Evolutionary conservation across 2,113 vertebrate species (phyloP).

Genomic region (Embiotoca jacksoni): DNA sequence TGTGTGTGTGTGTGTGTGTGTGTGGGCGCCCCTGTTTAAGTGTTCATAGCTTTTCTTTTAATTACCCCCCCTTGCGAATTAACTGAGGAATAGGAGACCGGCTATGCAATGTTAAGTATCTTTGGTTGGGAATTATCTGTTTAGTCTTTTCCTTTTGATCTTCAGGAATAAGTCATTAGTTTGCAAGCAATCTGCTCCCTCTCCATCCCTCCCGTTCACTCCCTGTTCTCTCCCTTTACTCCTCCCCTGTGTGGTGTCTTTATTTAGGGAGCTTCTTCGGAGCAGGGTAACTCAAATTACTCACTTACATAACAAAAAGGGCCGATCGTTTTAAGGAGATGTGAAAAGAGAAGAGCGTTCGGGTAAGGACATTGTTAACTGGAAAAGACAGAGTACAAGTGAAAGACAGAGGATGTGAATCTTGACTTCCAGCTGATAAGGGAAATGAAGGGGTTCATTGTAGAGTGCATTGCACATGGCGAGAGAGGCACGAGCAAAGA

Average conservation of each 20-base stretch:
- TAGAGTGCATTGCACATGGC: constrained; percentile 52
- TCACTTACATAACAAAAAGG: constrained; percentile 66
- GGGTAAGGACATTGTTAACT: constrained; percentile 26
- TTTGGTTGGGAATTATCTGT: constrained; percentile 74
- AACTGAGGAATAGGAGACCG: constrained; percentile 52
- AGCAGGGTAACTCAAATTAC: constrained; percentile 67
- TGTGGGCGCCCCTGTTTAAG: constrained; percentile 49
- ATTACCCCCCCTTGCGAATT: constrained; percentile 79
- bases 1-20: constrained; percentile 37
- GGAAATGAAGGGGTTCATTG: constrained; percentile 52
- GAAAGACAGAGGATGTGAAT: constrained; percentile 33
- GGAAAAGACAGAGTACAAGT: constrained; percentile 15
- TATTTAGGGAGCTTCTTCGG: constrained; percentile 70
- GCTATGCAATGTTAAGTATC: constrained; percentile 65
- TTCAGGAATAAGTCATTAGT: constrained; percentile 74
- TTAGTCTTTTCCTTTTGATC: constrained; percentile 73
- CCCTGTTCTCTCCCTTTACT: constrained; percentile 33
- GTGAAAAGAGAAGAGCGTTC: neutral
- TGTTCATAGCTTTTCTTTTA: constrained; percentile 71
- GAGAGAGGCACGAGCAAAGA: constrained; percentile 42
- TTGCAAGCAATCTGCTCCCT: constrained; percentile 67
- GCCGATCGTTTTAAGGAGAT: constrained; percentile 38
- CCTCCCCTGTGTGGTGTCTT: constrained; percentile 53
- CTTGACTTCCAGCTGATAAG: constrained; percentile 45
- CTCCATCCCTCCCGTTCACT: constrained; percentile 47